phyloP scores from a whole-genome alignment of 2,113 vertebrate species.

The Epinephelus fuscoguttatus region DNA sequence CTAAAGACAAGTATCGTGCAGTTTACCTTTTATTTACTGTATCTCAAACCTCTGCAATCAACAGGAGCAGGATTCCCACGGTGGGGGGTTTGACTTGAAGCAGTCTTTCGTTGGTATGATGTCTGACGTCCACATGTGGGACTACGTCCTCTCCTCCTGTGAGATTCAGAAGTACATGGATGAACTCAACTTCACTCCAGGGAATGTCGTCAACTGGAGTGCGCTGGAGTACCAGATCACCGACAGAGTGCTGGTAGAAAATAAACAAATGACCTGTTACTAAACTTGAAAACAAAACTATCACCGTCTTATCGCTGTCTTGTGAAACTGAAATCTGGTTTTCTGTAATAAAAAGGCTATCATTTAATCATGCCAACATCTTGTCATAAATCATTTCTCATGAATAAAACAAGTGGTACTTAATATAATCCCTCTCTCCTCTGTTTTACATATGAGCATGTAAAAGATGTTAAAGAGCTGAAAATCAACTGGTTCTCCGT shows the following conservation, averaged over 20 bases:
- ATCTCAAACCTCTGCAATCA: not conserved
- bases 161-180: conserved; percentile 59
- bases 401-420: not conserved
- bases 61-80: conserved; percentile 72
- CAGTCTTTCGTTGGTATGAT: conserved; percentile 72
- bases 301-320: not conserved
- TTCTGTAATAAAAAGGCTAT: no score
- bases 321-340: no score
- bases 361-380: not conserved
- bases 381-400: not conserved
- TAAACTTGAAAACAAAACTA: conserved; percentile 8
- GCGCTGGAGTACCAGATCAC: conserved; percentile 51
- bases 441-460: not conserved
- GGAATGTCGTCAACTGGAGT: conserved; percentile 77
- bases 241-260: conserved; percentile 57
- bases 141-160: conserved; percentile 65
- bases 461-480: not conserved
- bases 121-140: conserved; percentile 76
- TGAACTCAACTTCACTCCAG: conserved; percentile 61
- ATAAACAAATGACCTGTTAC: conserved; percentile 29
- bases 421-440: no score
- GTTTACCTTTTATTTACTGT: not conserved
- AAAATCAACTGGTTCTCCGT: not conserved
- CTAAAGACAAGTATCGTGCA: not conserved
- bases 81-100: conserved; percentile 53